Percentiles rank a stretch among this genome's conserved stretches.
phyloP scores from a whole-genome alignment of 2,888 invertebrate species.

The Drosophila pseudotalamancana region DNA sequence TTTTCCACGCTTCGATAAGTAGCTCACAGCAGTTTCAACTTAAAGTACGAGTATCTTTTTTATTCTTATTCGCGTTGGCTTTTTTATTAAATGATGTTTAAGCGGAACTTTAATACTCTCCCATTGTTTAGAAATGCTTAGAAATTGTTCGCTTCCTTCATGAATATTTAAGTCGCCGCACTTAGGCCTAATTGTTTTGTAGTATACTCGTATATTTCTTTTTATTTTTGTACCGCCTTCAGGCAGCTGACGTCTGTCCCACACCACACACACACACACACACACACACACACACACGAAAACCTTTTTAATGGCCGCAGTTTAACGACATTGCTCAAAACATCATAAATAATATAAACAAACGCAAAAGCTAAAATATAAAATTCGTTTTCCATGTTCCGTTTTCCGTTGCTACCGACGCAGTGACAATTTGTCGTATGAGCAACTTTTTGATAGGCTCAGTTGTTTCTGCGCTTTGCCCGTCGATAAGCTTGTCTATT shows the following conservation, averaged over 20 bases:
- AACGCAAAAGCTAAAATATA: constrained; percentile 61
- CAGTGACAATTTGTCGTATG: constrained; percentile 69
- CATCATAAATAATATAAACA: constrained; percentile 74
- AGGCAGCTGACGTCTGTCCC: constrained; percentile 56
- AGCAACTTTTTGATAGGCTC: constrained; percentile 71
- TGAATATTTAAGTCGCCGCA: constrained; percentile 64
- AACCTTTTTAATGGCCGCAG: constrained; percentile 62
- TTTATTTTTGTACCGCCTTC: constrained; percentile 9
- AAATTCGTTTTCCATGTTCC: constrained; percentile 53
- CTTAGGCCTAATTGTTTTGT: constrained; percentile 70
- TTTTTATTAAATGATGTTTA: background rate
- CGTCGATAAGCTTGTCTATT: constrained; percentile 52
- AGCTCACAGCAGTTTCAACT: background rate
- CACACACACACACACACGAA: constrained; percentile 2
- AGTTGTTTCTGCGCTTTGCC: constrained; percentile 28
- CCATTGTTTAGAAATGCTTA: constrained; percentile 1
- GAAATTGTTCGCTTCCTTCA: constrained; percentile 43
- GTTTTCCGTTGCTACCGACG: constrained; percentile 6
- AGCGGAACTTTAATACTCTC: constrained; percentile 1
- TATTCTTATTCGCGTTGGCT: background rate
- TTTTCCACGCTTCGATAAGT: constrained; percentile 7
- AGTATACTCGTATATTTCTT: constrained; percentile 34
- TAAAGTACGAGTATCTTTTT: background rate
- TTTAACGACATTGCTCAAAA: constrained; percentile 60
- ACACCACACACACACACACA: no score